These are phyloP conservation scores for Anabacerthia variegaticeps DNA, from an alignment of 2,797 vertebrate species.

Conservation along the genomic window DNA sequence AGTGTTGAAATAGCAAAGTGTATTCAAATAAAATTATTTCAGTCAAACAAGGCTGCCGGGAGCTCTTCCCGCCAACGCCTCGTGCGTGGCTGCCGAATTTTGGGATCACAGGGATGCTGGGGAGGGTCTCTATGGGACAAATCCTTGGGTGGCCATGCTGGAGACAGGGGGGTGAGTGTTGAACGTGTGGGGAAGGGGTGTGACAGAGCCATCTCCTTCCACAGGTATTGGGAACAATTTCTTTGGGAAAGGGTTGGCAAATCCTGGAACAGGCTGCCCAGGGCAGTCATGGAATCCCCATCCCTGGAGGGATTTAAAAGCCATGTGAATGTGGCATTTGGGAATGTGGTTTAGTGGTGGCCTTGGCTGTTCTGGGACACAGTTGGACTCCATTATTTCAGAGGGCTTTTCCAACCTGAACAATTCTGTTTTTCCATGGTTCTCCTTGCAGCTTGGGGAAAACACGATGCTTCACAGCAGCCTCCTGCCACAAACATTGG, in stretches of 20 bases:
- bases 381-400: background rate
- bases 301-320: background rate
- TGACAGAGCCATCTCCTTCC: background rate
- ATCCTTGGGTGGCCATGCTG: too few species aligned
- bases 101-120: rapidly evolving
- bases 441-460: background rate
- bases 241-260: background rate
- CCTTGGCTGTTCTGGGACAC: background rate
- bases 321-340: background rate
- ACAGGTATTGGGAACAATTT: background rate
- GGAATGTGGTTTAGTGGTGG: background rate
- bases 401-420: background rate
- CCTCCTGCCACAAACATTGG: rapidly evolving
- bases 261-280: too few species aligned
- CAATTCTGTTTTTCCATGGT: background rate
- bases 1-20: constrained; percentile 69
- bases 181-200: background rate
- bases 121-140: background rate
- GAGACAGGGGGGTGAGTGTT: rapidly evolving
- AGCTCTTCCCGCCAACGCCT: rapidly evolving
- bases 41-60: constrained; percentile 46
- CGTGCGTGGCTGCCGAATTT: rapidly evolving
- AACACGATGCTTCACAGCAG: rapidly evolving
- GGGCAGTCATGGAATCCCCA: too few species aligned
- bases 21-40: constrained; percentile 74